phyloP scores from a whole-genome alignment of 2,113 vertebrate species.

The Casuarius casuarius region DNA sequence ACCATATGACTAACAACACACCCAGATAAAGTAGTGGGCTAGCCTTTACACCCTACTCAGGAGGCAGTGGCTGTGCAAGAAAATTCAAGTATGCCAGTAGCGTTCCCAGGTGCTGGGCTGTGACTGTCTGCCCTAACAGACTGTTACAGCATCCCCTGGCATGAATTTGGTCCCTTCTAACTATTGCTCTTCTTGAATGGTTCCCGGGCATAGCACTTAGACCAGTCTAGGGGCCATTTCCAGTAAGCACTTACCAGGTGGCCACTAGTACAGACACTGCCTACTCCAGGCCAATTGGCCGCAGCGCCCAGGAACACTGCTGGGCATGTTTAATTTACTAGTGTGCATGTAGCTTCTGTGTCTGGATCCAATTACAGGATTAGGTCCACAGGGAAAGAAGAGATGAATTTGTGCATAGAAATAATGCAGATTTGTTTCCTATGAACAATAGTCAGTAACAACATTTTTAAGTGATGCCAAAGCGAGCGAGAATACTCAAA shows the following conservation, averaged over 20 bases:
- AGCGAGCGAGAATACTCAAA: neutral
- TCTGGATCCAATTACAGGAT: slow-evolving; percentile 5
- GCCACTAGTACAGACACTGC: neutral
- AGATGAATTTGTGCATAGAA: slow-evolving; percentile 41
- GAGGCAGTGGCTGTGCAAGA: neutral
- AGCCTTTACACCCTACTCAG: neutral
- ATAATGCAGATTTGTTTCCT: neutral
- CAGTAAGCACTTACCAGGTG: neutral
- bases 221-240: neutral
- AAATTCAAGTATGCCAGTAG: neutral
- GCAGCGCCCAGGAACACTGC: neutral
- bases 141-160: neutral
- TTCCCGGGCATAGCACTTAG: neutral
- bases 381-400: neutral
- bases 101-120: neutral
- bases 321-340: slow-evolving; percentile 36
- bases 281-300: neutral
- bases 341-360: neutral
- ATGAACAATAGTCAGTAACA: neutral
- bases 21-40: neutral
- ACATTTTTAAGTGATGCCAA: neutral
- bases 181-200: neutral
- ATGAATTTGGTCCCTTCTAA: neutral
- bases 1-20: fast-evolving
- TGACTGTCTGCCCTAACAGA: neutral